Base-by-base conservation (phyloP, 2,888 invertebrate species). In the Parthenolecanium corni region DNA sequence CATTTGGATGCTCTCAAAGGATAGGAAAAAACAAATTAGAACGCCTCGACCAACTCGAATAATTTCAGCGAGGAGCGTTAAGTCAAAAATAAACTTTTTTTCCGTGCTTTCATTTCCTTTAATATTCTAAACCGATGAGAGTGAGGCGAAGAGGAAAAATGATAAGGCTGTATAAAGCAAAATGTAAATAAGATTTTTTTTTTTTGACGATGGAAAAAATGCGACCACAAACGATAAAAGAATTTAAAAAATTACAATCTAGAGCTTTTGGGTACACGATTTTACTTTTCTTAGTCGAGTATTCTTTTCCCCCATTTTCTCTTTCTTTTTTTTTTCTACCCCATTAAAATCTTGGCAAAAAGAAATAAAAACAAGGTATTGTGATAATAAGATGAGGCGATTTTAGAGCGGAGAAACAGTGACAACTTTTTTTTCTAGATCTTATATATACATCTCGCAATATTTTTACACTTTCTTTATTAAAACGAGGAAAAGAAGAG, bases 221-320 rank as follows among this genome's bases (percentile, higher is more conserved):
- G 49, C 49, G 21, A 49, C 49, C 49, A 49, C 49, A 21, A 21
- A 21, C 20, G 49, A 49, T 49, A 21, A 23, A 49, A 21, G 49
- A 49, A 49, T 49, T 49, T 49, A 49, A 49, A 49, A 49, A 49
- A 49, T 49, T 49, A 49, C 49, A 49, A 49, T 49, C 49, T 49
- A 18, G 14, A 49, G 49, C 49, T 21, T 42, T 14, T 14, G 44
- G n/a, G 18, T 42, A 42, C 49, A 49, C 18, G 49, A 49, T 49
- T 49, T 49, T 21, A 18, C 23, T 23, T 49, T 49, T 42, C 44
- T 14, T 31, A 4, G 31, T 31, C 31, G 31, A 4, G 31, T 31
- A 31, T 31, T 31, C 9, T 31, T 31, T 42, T 42, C 44, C 11
- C 21, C 18, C 14, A 21, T 2, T 23, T 21, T 21, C 14, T 49